These are phyloP conservation scores for Caenorhabditis sp. DNA, from an alignment of 2,888 invertebrate genomes.

Conservation along the genomic window DNA sequence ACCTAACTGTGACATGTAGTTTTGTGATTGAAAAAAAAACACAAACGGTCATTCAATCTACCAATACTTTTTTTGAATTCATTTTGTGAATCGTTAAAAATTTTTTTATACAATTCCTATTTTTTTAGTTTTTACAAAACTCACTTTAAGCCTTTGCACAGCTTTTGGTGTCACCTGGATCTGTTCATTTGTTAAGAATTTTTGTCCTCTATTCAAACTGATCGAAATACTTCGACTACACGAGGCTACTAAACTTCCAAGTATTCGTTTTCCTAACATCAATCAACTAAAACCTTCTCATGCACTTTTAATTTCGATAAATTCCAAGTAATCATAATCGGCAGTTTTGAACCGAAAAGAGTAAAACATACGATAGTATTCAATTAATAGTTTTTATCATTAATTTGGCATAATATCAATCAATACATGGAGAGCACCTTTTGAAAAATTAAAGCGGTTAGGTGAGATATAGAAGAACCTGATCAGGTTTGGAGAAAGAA, in stretches of 20 bases:
- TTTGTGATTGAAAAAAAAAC: too few relatives aligned
- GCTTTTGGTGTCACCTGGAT: constrained; percentile 38
- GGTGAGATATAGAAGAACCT: neutral
- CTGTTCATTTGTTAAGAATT: constrained; percentile 13
- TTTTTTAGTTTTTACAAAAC: too few relatives aligned
- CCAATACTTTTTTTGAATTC: too few relatives aligned
- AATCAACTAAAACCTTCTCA: neutral
- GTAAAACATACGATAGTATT: neutral
- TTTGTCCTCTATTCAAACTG: neutral
- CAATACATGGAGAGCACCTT: neutral
- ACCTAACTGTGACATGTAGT: too few relatives aligned
- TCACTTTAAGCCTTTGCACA: constrained; percentile 28
- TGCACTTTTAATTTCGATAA: neutral
- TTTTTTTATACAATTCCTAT: too few relatives aligned
- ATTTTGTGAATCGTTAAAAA: too few relatives aligned
- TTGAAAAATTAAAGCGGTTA: neutral
- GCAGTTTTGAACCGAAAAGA: neutral
- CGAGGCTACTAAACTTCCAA: neutral
- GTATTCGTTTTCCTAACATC: neutral
- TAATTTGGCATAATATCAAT: neutral
- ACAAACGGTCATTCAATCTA: too few relatives aligned
- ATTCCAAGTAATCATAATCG: neutral
- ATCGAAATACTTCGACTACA: constrained; percentile 1
- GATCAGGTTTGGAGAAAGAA: neutral
- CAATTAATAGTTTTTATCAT: neutral